A percentile compares a stretch with the other conserved stretches of the same genome.
Conservation (phyloP, 2,113 vertebrate genomes). For the Tachycineta bicolor region DNA sequence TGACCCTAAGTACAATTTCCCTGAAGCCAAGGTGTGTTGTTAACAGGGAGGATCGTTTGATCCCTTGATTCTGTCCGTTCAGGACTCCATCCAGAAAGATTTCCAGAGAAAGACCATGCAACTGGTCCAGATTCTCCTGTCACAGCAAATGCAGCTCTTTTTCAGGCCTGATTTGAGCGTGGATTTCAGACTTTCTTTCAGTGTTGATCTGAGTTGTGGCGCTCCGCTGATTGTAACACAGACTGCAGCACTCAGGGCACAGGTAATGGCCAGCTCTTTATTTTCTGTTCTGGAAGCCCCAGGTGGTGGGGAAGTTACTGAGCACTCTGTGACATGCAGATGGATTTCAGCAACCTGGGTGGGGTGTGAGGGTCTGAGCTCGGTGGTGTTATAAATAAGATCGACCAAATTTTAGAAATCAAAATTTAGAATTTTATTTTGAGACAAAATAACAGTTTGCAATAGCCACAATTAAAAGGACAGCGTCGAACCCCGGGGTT, state of each 20-base stretch:
- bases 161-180: background rate
- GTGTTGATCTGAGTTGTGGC: background rate
- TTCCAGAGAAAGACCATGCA: background rate
- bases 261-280: background rate
- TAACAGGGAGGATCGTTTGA: background rate
- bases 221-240: background rate
- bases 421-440: too few relatives aligned
- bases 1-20: background rate
- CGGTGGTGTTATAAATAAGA: too few relatives aligned
- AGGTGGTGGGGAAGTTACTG: background rate
- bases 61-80: background rate
- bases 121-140: background rate
- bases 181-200: background rate
- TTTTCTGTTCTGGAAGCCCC: background rate
- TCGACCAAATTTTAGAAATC: too few relatives aligned
- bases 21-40: background rate
- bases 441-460: too few relatives aligned
- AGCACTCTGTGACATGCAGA: rapidly evolving
- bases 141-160: background rate
- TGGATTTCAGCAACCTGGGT: background rate
- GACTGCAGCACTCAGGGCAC: background rate
- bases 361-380: background rate
- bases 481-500: too few relatives aligned
- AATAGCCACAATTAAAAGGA: too few relatives aligned
- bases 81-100: background rate